phyloP scores from a whole-genome alignment of 2,113 vertebrate genomes.

The Caranx melampygus region DNA sequence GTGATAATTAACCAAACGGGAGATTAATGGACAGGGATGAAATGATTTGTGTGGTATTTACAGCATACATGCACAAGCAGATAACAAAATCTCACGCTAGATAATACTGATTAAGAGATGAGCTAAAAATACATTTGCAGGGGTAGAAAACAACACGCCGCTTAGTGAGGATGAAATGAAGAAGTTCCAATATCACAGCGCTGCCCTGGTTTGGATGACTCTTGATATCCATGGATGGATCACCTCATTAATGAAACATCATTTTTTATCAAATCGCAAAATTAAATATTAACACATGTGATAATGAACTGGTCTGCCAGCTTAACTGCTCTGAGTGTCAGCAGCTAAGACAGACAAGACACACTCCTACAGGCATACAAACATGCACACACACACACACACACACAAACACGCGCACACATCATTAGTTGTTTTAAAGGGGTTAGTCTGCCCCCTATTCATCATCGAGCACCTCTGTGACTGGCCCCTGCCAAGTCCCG shows the following conservation, averaged over 20 bases:
- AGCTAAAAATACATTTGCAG: constrained; percentile 48
- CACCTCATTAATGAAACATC: constrained; percentile 79
- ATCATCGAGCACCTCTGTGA: constrained; percentile 56
- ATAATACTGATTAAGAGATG: constrained; percentile 55
- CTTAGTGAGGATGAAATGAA: constrained; percentile 6
- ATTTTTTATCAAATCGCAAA: constrained; percentile 74
- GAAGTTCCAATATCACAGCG: constrained; percentile 34
- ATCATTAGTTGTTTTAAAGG: constrained; percentile 52
- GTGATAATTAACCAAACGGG: constrained; percentile 76
- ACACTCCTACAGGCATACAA: constrained; percentile 26
- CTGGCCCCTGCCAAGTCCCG: constrained; percentile 42
- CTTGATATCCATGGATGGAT: constrained; percentile 70
- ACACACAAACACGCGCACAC: constrained; percentile 12
- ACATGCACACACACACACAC: constrained; percentile 17
- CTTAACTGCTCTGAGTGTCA: constrained; percentile 52
- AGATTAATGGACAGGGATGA: constrained; percentile 71
- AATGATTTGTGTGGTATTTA: constrained; percentile 64
- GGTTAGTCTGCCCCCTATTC: constrained; percentile 44
- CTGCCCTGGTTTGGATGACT: constrained; percentile 46
- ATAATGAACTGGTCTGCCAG: constrained; percentile 74
- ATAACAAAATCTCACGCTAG: constrained; percentile 43
- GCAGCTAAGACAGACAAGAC: constrained; percentile 40
- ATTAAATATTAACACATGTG: constrained; percentile 82
- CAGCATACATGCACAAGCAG: constrained; percentile 52
- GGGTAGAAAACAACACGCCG: constrained; percentile 15